Percentiles rank a stretch among this genome's conserved stretches.
phyloP scores from a whole-genome alignment of 2,797 vertebrate genomes.

The Centropyge bicolor region DNA sequence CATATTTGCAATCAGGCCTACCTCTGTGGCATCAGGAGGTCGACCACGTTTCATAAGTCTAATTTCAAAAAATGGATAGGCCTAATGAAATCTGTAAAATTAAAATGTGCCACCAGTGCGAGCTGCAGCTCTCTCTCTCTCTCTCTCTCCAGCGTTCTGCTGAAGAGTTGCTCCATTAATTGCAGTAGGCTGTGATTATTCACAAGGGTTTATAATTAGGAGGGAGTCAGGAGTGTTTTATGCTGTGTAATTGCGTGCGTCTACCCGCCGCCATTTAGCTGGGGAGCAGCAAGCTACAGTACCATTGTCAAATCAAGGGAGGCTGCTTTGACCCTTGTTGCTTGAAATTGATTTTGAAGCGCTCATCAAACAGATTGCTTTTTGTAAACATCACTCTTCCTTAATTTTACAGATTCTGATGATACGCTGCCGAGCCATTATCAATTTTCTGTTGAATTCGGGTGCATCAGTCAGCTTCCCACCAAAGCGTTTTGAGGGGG shows the following conservation, averaged over 20 bases:
- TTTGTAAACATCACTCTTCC: conserved; percentile 74
- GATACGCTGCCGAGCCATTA: conserved; percentile 50
- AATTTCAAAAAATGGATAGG: conserved; percentile 67
- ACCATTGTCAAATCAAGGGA: conserved; percentile 69
- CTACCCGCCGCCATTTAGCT: conserved; percentile 58
- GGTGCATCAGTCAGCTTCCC: conserved; percentile 34
- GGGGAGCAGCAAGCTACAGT: conserved; percentile 57
- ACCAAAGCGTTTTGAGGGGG: conserved; percentile 7
- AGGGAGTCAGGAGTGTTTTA: conserved; percentile 81
- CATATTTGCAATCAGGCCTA: conserved; percentile 43
- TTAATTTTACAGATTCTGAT: conserved; percentile 66
- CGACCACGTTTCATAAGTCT: conserved; percentile 63
- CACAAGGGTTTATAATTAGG: conserved; percentile 82
- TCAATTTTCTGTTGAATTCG: conserved; percentile 55
- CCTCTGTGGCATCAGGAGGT: conserved; percentile 49
- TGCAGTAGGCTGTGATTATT: conserved; percentile 81
- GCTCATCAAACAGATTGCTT: conserved; percentile 72
- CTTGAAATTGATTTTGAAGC: conserved; percentile 79
- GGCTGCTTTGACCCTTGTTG: conserved; percentile 70
- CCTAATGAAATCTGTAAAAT: conserved; percentile 71
- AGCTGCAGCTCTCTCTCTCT: conserved; percentile 61
- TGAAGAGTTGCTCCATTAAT: conserved; percentile 80
- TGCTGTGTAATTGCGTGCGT: conserved; percentile 75
- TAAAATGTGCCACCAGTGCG: conserved; percentile 54
- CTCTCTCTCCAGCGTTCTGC: conserved; percentile 60